phyloP scores from a whole-genome alignment of 2,797 vertebrate genomes.

The Lacerta agilis region DNA sequence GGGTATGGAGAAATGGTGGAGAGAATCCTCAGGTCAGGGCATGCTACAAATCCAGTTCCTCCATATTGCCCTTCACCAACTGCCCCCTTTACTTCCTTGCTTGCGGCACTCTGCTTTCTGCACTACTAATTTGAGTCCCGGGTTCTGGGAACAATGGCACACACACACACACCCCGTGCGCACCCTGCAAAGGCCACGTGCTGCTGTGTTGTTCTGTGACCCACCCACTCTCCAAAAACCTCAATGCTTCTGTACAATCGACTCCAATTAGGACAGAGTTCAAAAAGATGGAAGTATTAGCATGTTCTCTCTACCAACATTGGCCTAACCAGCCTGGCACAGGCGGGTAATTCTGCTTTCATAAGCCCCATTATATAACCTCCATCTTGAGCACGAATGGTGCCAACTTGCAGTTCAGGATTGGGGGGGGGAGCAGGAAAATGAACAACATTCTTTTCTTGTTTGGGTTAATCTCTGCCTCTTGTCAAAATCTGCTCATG shows the following conservation, averaged over 20 bases:
- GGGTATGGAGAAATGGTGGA: background rate
- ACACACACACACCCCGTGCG: background rate
- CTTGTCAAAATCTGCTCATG: constrained; percentile 39
- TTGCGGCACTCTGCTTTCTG: background rate
- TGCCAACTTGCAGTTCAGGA: constrained; percentile 69
- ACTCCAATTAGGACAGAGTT: constrained; percentile 20
- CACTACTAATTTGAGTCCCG: background rate
- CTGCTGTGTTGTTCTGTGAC: background rate
- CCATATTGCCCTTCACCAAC: background rate
- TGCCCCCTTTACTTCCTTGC: background rate
- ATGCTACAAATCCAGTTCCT: background rate
- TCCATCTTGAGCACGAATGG: constrained; percentile 60
- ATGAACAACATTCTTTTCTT: constrained; percentile 43
- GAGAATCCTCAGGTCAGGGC: too few relatives aligned
- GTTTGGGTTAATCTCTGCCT: constrained; percentile 52
- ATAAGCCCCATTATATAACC: constrained; percentile 76
- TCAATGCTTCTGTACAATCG: constrained; percentile 20
- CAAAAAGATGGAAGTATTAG: constrained; percentile 23
- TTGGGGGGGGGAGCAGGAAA: background rate
- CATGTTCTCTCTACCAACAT: constrained; percentile 28
- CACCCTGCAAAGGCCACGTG: background rate
- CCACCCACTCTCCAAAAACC: background rate
- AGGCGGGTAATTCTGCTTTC: constrained; percentile 67
- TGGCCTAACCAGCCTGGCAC: constrained; percentile 56
- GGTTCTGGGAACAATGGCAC: background rate